Evolutionary conservation across 2,888 invertebrate genomes (phyloP), one percentile per base, ranked within the genome.

Genomic region (Eupithecia exiguata): DNA sequence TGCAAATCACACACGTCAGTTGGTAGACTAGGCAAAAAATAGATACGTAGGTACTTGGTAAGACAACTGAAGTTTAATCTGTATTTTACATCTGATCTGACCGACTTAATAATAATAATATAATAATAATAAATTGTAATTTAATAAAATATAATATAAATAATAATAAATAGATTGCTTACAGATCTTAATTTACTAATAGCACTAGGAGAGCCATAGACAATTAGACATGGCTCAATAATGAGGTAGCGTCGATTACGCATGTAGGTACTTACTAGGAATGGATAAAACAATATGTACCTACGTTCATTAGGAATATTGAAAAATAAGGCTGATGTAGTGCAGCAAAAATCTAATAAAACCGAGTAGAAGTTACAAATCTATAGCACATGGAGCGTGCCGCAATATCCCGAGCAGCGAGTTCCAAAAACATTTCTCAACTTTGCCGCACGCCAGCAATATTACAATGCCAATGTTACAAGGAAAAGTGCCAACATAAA

Each of bases 391-490:
- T 40, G 71, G 61, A 66, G 62, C 68, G 46, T 43, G 25, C 63
- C 70, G 46, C 46, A 70, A 72, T 68, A 65, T 73, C 68, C 25
- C 36, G 49, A 61, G 46, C 67, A 67, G 62, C 61, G 38, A 67
- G 71, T 62, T 71, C 65, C 38, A 70, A 68, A 68, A 63, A 72
- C 46, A 72, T 68, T 68, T 72, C 72, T 72, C 68, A 72, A 75
- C 68, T 72, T 68, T 66, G 65, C 67, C 69, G 61, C 68, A 40
- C 63, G 65, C 49, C 53, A n/a, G 68, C 38, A 69, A 71, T 69
- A 71, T 74, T 68, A 71, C 68, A 69, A 66, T 58, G 68, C 68
- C 43, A 65, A 71, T 58, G 68, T 71, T 69, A 71, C 68, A 61
- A 69, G 70, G 66, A 69, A 74, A 74, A 71, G 72, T 70, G 70